Evolutionary conservation across 2,113 vertebrate genomes (phyloP).

Genomic region (Trinectes maculatus): DNA sequence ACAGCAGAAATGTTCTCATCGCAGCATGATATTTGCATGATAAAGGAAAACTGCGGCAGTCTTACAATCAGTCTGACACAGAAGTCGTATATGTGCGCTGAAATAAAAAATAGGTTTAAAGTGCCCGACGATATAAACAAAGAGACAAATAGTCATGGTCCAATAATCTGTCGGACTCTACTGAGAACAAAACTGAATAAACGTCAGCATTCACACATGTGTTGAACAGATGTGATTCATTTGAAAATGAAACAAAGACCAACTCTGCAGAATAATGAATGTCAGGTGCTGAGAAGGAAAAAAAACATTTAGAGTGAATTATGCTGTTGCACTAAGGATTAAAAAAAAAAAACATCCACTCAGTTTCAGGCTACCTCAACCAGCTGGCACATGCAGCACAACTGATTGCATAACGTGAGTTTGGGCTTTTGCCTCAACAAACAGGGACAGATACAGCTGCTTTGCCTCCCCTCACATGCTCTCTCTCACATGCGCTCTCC

Average conservation of each 20-base stretch:
- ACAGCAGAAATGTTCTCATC: conserved; percentile 11
- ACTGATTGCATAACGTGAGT: conserved; percentile 71
- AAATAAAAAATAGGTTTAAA: too few species aligned
- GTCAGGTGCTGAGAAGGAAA: background rate
- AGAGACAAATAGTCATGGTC: too few species aligned
- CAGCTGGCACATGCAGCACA: conserved; percentile 70
- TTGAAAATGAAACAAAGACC: background rate
- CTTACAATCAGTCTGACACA: background rate
- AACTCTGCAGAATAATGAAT: conserved; percentile 2
- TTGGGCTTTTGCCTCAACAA: conserved; percentile 57
- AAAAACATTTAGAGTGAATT: background rate
- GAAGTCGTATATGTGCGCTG: too few species aligned
- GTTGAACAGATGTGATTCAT: background rate
- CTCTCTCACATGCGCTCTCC: background rate
- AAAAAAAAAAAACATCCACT: conserved; percentile 65
- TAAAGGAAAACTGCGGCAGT: background rate
- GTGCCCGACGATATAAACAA: too few species aligned
- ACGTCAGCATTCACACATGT: background rate
- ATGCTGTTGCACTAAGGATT: conserved; percentile 58
- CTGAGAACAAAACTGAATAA: too few species aligned
- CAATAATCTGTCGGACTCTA: too few species aligned
- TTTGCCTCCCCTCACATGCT: background rate
- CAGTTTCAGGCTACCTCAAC: conserved; percentile 54
- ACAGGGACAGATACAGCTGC: conserved; percentile 11
- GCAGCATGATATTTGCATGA: conserved; percentile 14